Conservation (phyloP, 2,888 invertebrate species). For the Cataglyphis albicans region DNA sequence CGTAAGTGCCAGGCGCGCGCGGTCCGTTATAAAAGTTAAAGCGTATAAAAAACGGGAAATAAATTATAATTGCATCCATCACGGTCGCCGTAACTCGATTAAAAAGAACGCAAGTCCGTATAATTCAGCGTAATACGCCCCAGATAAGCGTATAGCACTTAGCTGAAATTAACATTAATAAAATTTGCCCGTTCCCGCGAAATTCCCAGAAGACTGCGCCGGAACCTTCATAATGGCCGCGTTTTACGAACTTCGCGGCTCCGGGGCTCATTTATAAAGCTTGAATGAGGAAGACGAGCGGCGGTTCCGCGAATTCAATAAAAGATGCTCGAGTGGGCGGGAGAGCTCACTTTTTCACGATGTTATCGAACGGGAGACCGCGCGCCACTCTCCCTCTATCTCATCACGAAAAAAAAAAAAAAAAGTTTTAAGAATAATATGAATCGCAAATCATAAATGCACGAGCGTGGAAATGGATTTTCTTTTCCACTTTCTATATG, state of each 20-base stretch:
- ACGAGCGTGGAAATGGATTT: conserved; percentile 54
- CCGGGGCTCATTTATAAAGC: conserved; percentile 65
- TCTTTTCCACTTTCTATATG: background rate
- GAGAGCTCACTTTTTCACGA: conserved; percentile 71
- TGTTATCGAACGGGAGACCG: conserved; percentile 67
- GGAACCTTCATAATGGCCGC: conserved; percentile 55
- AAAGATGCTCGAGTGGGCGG: conserved; percentile 63
- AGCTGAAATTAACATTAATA: conserved; percentile 56
- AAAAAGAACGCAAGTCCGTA: conserved; percentile 53
- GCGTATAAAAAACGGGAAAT: conserved; percentile 26
- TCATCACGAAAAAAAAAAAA: conserved; percentile 41
- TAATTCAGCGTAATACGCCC: conserved; percentile 51
- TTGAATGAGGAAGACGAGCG: conserved; percentile 61
- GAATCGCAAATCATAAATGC: conserved; percentile 71
- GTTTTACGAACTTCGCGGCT: conserved; percentile 54
- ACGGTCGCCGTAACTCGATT: conserved; percentile 51
- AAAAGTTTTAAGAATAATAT: conserved; percentile 72
- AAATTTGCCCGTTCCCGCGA: conserved; percentile 49
- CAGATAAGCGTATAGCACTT: conserved; percentile 54
- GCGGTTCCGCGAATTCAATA: conserved; percentile 73
- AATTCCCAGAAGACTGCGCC: conserved; percentile 51
- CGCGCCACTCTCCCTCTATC: conserved; percentile 12
- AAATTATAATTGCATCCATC: conserved; percentile 57
- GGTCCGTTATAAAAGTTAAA: conserved; percentile 50
- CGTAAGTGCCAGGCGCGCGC: conserved; percentile 44